Evolutionary conservation across 2,797 vertebrate species (phyloP), one percentile per base, ranked within the genome.

Genomic region (Halcyon badia): DNA sequence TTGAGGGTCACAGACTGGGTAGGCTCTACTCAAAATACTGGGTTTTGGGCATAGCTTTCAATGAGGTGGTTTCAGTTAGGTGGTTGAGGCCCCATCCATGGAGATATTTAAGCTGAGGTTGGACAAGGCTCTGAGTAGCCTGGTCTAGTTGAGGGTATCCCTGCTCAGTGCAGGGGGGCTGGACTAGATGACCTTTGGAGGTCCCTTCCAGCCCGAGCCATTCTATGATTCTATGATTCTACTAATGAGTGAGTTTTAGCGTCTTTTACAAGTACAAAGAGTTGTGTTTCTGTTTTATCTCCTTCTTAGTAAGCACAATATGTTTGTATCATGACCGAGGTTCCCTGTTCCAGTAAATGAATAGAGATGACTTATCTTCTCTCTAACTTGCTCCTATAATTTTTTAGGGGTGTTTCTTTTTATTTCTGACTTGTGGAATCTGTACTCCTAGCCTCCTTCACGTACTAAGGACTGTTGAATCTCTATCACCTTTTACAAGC

Each of bases 1-100:
- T 73, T 18, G 26, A 7, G 11, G 13, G 14, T 54, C 4, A 3
- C 0, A 2, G 44, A 42, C 31, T 48, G n/a, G 16, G 54, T 11
- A 42, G 26, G 16, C 5, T 60, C 37, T 71, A 41, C 46, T 30
- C 24, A 73, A 56, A 88, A 54, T 24, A 7, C 3, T 37, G 3
- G 22, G 70, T 80, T 75, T 41, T 93, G 58, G 24, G 76, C 42
- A 26, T 22, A 54, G 28, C 9, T 83, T 71, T 70, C 35, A 33
- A 3, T 49, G 37, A 37, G 37, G 37, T 37, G 37, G 37, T 37
- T 37, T 37, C 37, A 37, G 10, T 10, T 37, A 37, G 37, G 37
- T 37, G 10, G 37, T 37, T 37, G 37, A 37, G 37, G 37, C 37
- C 37, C 37, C 37, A 37, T 37, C 37, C 37, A 37, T 37, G 37